These are phyloP conservation scores for Wiebesia pumilae DNA, from an alignment of 1,140 invertebrate genomes.

Conservation along the genomic window DNA sequence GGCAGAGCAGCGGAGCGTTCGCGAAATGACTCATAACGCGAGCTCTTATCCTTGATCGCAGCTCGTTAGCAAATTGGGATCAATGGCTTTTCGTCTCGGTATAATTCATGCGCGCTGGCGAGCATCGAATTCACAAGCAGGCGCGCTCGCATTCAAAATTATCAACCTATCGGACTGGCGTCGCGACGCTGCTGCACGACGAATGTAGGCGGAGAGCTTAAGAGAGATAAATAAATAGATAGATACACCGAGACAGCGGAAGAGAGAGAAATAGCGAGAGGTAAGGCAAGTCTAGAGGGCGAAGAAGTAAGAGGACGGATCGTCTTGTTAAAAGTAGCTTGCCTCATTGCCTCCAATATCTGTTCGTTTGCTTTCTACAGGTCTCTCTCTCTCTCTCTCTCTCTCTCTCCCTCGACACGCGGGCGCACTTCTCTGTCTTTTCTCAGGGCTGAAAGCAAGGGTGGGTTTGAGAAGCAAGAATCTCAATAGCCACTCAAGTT, in stretches of 20 bases:
- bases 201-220: neutral
- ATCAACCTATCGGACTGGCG: constrained; percentile 30
- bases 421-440: neutral
- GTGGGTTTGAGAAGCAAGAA: constrained; percentile 60
- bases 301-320: constrained; percentile 52
- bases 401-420: neutral
- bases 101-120: constrained; percentile 19
- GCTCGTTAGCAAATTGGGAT: constrained; percentile 52
- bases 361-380: constrained; percentile 48
- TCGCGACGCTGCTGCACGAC: neutral
- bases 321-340: constrained; percentile 67
- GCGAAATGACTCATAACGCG: constrained; percentile 64
- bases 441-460: constrained; percentile 32
- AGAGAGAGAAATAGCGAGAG: neutral
- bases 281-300: neutral
- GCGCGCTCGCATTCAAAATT: constrained; percentile 41
- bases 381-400: neutral
- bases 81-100: constrained; percentile 35
- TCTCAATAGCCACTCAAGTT: constrained; percentile 67
- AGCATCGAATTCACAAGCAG: constrained; percentile 8
- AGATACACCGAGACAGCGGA: neutral
- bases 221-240: neutral
- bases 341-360: constrained; percentile 69
- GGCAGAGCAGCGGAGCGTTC: constrained; percentile 63
- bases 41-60: constrained; percentile 59